Conservation (phyloP, 2,797 vertebrate genomes). For the Darevskia nairensis region DNA sequence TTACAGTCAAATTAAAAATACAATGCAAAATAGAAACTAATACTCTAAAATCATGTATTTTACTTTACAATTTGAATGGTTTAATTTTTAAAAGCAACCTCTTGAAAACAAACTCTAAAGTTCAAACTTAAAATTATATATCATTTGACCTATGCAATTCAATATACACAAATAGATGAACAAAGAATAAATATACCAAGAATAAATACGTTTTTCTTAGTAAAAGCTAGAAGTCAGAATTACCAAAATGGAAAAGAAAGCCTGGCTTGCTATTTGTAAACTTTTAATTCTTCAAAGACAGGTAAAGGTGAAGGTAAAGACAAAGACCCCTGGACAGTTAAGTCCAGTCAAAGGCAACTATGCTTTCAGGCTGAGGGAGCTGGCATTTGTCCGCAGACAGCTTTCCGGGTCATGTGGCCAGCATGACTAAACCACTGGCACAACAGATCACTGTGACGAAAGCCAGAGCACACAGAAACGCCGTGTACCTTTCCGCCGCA, state of each 20-base stretch:
- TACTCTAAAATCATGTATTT: constrained; percentile 67
- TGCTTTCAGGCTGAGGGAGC: too few species aligned
- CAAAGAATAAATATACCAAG: neutral
- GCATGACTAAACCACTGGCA: too few species aligned
- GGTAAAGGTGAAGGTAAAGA: too few species aligned
- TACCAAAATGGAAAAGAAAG: neutral
- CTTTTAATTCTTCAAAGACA: neutral
- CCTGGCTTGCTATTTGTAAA: neutral
- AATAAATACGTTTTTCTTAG: constrained; percentile 23
- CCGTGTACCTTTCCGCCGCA: too few species aligned
- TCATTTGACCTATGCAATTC: constrained; percentile 51
- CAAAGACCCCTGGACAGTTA: too few species aligned
- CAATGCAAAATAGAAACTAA: constrained; percentile 78
- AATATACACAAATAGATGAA: constrained; percentile 18
- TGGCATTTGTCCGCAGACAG: too few species aligned
- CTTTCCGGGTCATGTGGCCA: too few species aligned
- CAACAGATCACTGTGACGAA: too few species aligned
- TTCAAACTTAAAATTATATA: constrained; percentile 45
- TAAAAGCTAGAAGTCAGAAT: neutral
- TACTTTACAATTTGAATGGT: constrained; percentile 62
- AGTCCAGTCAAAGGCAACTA: too few species aligned
- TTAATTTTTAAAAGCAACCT: constrained; percentile 42
- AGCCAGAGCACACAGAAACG: too few species aligned
- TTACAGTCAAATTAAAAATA: constrained; percentile 87
- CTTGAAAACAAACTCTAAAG: constrained; percentile 48